Base-by-base conservation (phyloP, 1,140 invertebrate genomes). In the Drepana arcuata region DNA sequence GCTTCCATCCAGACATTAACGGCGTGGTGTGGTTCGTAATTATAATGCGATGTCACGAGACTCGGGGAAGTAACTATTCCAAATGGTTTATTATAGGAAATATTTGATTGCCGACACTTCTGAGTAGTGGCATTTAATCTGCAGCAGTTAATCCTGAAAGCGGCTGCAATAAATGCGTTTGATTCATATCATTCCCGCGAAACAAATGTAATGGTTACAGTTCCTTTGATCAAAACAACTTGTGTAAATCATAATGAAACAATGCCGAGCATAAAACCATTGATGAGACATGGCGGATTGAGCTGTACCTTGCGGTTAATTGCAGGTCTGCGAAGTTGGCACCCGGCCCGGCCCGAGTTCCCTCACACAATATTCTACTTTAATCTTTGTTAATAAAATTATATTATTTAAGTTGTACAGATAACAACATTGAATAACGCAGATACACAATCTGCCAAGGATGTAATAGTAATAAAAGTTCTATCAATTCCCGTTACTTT, bases 101-200 rank as follows among this genome's bases (percentile, higher is more conserved):
- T 81, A 81, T 77, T 81, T 81, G 77, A 81, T 81, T 74, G 67
- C 56, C 47, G 16, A 23, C 49, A 50, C 48, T 81, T 81, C 77
- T 69, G 27, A 67, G 73, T 75, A 78, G 37, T 46, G 43, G 40
- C 54, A 64, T 67, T 73, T 70, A 75, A 78, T 72, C 60, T 69
- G 64, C 60, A 50, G 66, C 60, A 63, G 63, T 75, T 78, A 74
- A 78, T 70, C 64, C 59, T 42, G 52, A 53, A 64, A 61, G 63
- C 49, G 67, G 67, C 63, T 70, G 72, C 65, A 60, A 69, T 80
- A 73, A 72, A 74, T 66, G 70, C 51, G 45, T 78, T 78, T 78
- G 71, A 74, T 81, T 74, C 77, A 72, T 77, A 67, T 50, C 59
- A 65, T 68, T 73, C 64, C 54, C 48, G 54, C 61, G 60, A 65